Conservation (phyloP, 2,797 vertebrate species). For the Dipus sagitta region DNA sequence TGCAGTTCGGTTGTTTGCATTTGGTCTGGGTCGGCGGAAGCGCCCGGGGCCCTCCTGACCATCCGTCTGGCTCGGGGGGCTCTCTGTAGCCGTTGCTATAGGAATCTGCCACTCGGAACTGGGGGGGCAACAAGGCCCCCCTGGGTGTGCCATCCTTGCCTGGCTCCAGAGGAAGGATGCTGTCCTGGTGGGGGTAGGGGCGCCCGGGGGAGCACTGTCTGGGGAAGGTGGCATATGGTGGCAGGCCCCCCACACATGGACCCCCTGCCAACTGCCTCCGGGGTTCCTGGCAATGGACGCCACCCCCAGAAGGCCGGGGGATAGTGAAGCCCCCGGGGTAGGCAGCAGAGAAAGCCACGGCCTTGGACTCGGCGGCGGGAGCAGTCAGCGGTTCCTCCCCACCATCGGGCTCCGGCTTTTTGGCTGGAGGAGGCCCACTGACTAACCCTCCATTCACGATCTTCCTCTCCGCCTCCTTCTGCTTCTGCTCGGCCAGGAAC, state of each 20-base stretch:
- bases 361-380: constrained; percentile 77
- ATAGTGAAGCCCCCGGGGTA: constrained; percentile 93
- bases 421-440: constrained; percentile 80
- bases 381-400: constrained; percentile 86
- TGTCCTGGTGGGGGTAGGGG: constrained; percentile 85
- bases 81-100: constrained; percentile 91
- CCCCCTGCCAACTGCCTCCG: constrained; percentile 92
- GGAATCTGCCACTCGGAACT: constrained; percentile 84
- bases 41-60: constrained; percentile 77
- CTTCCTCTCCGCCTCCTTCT: constrained; percentile 93
- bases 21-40: constrained; percentile 90
- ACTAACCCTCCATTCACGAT: constrained; percentile 65
- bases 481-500: constrained; percentile 93
- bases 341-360: constrained; percentile 86
- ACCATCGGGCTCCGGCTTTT: constrained; percentile 84
- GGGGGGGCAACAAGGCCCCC: constrained; percentile 81
- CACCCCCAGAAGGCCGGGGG: constrained; percentile 90
- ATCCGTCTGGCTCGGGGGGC: constrained; percentile 81
- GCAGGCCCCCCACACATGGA: constrained; percentile 82
- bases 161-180: constrained; percentile 73
- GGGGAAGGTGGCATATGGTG: constrained; percentile 89
- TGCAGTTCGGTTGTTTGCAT: constrained; percentile 95
- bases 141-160: constrained; percentile 75
- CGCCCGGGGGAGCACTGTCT: constrained; percentile 84
- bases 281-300: constrained; percentile 84